A percentile compares a stretch with the other conserved stretches of the same genome.
phyloP scores from a whole-genome alignment of 2,888 invertebrate genomes.

The Junonia oenone region DNA sequence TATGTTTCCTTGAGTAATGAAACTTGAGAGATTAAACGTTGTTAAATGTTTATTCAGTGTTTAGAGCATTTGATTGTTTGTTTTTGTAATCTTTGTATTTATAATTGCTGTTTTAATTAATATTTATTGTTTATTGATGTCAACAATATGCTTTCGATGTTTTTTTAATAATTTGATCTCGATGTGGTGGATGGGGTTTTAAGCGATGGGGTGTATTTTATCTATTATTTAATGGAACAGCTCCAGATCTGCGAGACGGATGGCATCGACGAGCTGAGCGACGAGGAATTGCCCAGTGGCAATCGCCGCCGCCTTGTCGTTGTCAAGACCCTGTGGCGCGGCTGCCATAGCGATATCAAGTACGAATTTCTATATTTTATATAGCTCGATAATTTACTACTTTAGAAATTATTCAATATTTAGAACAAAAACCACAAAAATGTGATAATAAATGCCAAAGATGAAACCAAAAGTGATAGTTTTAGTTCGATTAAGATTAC shows the following conservation, averaged over 20 bases:
- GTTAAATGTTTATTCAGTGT: not conserved
- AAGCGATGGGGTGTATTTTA: not conserved
- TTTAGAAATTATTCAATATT: no score
- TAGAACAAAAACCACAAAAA: no score
- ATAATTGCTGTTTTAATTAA: not conserved
- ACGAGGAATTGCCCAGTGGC: conserved; percentile 82
- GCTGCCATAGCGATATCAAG: conserved; percentile 84
- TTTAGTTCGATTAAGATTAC: no score
- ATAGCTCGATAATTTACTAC: no score
- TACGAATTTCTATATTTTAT: conserved; percentile 44
- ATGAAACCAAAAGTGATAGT: not conserved
- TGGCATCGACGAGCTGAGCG: conserved; percentile 83
- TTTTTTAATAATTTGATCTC: not conserved
- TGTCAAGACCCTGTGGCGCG: conserved; percentile 87
- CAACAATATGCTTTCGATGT: not conserved
- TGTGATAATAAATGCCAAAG: not conserved
- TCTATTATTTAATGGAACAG: conserved; percentile 50
- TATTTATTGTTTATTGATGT: not conserved
- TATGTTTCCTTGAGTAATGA: conserved; percentile 14
- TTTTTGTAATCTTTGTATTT: not conserved
- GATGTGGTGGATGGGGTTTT: not conserved
- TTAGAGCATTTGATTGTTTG: not conserved
- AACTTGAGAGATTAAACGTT: not conserved
- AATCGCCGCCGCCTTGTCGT: conserved; percentile 86
- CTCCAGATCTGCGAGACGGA: conserved; percentile 88